Evolutionary conservation across 2,113 vertebrate genomes (phyloP).

Genomic region (Ophthalmolycus amberensis): DNA sequence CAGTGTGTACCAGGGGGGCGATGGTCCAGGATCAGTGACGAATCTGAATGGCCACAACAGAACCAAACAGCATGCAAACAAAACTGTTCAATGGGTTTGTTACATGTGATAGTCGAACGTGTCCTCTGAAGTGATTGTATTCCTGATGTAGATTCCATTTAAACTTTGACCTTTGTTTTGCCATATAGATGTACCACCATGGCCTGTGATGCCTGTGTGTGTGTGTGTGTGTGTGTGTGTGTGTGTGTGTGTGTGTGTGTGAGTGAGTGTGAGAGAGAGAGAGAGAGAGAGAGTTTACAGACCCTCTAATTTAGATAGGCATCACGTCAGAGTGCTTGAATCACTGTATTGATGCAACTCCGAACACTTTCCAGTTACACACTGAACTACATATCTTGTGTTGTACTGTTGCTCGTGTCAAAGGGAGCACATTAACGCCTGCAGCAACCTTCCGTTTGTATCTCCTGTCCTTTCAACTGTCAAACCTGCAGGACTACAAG

Average conservation of each 20-base stretch:
- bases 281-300: not conserved
- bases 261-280: no score
- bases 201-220: conserved; percentile 19
- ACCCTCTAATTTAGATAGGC: conserved; percentile 20
- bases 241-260: not conserved
- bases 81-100: not conserved
- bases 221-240: conserved; percentile 5
- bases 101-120: conserved; percentile 28
- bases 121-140: conserved; percentile 38
- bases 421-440: conserved; percentile 38
- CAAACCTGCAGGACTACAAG: conserved; percentile 31
- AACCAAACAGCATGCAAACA: conserved; percentile 40
- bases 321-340: conserved; percentile 25
- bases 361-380: conserved; percentile 25
- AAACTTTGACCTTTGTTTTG: conserved; percentile 30
- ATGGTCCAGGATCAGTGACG: not conserved
- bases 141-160: conserved; percentile 30
- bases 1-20: not conserved
- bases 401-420: conserved; percentile 42
- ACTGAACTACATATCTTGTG: conserved; percentile 42
- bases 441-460: conserved; percentile 35
- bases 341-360: conserved; percentile 34
- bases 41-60: not conserved
- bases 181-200: conserved; percentile 29
- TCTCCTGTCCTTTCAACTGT: conserved; percentile 4